phyloP scores from a whole-genome alignment of 92 coral and sea anemone genomes.

The Meandrina meandrites region DNA sequence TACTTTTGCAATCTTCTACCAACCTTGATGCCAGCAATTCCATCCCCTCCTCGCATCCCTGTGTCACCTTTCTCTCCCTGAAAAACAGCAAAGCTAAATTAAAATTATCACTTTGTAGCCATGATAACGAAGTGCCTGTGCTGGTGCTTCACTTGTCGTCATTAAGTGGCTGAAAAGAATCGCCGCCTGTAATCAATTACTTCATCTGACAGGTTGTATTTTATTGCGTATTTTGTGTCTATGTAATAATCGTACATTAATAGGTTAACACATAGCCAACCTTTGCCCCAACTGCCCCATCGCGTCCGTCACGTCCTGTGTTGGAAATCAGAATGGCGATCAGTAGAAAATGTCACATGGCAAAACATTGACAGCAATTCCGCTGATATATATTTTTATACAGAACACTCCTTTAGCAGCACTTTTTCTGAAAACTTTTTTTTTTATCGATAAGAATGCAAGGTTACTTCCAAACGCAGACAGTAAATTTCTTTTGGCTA shows the following conservation, averaged over 20 bases:
- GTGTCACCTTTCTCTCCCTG: constrained; percentile 5
- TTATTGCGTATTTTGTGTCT: not conserved
- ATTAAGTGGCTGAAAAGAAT: not conserved
- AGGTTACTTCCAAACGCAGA: not conserved
- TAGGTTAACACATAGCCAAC: not conserved
- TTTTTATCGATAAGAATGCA: not conserved
- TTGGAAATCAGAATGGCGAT: not conserved
- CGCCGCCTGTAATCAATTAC: too few relatives aligned
- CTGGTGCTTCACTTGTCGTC: not conserved
- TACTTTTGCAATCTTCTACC: too few relatives aligned
- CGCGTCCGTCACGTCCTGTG: constrained; percentile 16
- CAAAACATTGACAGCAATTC: not conserved
- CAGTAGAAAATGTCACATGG: not conserved
- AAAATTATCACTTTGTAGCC: not conserved
- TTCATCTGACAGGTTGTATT: too few relatives aligned
- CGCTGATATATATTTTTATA: not conserved
- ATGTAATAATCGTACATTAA: not conserved
- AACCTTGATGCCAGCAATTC: constrained; percentile 2
- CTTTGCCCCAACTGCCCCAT: constrained; percentile 2
- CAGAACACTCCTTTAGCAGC: too few relatives aligned
- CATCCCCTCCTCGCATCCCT: not conserved
- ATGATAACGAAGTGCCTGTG: not conserved
- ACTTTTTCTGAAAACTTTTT: too few relatives aligned
- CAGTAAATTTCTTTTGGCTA: too few relatives aligned
- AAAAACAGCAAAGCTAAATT: not conserved